These are phyloP conservation scores for Sphaeramia orbicularis DNA, from an alignment of 2,797 vertebrate genomes.

Conservation along the genomic window DNA sequence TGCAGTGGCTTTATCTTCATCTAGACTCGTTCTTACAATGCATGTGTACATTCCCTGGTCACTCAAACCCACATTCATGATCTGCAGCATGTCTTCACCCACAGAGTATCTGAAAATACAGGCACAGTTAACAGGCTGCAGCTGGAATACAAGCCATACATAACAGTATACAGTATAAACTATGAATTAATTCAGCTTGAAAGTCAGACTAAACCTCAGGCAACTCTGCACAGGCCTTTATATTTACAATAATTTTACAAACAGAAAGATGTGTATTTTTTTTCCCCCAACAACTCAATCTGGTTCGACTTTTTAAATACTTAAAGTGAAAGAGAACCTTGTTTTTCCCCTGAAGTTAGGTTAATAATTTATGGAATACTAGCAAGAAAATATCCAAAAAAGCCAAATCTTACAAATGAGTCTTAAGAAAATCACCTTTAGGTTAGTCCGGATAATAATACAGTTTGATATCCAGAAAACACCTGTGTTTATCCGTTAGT, in stretches of 20 bases:
- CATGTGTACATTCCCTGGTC: slow-evolving; percentile 92
- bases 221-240: neutral
- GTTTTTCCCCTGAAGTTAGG: no score
- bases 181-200: slow-evolving; percentile 2
- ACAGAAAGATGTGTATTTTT: neutral
- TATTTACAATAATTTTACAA: neutral
- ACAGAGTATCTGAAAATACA: slow-evolving; percentile 80
- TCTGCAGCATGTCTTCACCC: slow-evolving; percentile 84
- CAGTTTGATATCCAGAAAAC: no score
- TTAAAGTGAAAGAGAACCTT: no score
- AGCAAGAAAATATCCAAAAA: no score
- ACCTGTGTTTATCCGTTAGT: no score
- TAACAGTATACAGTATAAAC: no score
- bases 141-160: neutral
- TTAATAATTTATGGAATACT: no score
- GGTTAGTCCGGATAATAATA: no score
- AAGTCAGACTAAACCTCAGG: neutral
- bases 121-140: slow-evolving; percentile 15
- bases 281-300: neutral
- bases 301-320: neutral
- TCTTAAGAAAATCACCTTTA: no score
- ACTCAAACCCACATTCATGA: slow-evolving; percentile 86
- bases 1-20: slow-evolving; percentile 80
- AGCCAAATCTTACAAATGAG: no score
- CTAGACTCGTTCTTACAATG: slow-evolving; percentile 87